These are phyloP conservation scores for Emydocephalus ijimae DNA, from an alignment of 2,113 vertebrate species.

Conservation along the genomic window DNA sequence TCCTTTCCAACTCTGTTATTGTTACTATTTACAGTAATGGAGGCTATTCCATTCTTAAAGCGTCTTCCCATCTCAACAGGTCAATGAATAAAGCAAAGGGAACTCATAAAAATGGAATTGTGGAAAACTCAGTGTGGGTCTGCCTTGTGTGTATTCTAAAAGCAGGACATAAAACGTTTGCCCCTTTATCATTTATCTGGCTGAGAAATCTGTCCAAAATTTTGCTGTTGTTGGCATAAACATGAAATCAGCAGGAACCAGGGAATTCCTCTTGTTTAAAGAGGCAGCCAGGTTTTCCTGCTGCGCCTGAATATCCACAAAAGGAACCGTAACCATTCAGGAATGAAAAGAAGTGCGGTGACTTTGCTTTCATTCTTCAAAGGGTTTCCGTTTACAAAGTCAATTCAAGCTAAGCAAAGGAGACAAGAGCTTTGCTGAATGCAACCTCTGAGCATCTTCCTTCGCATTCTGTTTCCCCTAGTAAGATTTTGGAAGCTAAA, in stretches of 20 bases:
- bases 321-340: background rate
- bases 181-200: background rate
- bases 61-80: constrained; percentile 26
- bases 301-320: background rate
- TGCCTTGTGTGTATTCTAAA: background rate
- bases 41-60: constrained; percentile 23
- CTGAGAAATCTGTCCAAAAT: background rate
- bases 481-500: background rate
- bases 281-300: background rate
- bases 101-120: constrained; percentile 34
- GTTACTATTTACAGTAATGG: background rate
- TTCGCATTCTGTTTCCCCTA: background rate
- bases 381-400: background rate
- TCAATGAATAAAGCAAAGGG: constrained; percentile 4
- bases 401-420: background rate
- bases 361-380: constrained; percentile 23
- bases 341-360: background rate
- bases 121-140: constrained; percentile 32
- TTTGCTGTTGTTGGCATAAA: background rate
- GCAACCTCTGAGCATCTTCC: background rate
- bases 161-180: constrained; percentile 27
- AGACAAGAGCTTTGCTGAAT: too few relatives aligned
- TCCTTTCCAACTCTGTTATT: background rate
- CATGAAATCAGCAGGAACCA: background rate
- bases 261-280: background rate